Percentiles rank a stretch among this genome's conserved stretches.
Evolutionary conservation across 2,888 invertebrate species (phyloP).

Genomic region (Eilema caniola): DNA sequence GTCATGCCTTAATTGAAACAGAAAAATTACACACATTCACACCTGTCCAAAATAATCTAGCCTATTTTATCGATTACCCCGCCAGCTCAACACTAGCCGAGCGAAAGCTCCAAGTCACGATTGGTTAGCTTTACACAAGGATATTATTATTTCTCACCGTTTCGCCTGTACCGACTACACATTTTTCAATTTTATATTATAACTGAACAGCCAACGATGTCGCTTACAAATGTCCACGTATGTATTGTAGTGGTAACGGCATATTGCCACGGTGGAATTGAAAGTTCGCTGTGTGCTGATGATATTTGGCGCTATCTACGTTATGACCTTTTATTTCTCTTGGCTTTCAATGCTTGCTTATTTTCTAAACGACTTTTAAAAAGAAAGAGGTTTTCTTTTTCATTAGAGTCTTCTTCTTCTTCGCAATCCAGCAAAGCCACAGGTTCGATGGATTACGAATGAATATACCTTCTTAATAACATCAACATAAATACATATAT

Average conservation of each 20-base stretch:
- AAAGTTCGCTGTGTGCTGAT: conserved; percentile 5
- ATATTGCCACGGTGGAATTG: conserved; percentile 14
- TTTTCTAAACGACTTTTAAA: too few species aligned
- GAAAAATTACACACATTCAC: background rate
- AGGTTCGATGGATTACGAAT: too few species aligned
- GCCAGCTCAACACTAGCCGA: conserved; percentile 56
- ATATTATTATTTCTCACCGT: conserved; percentile 78
- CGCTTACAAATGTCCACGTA: conserved; percentile 37
- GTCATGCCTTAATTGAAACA: background rate
- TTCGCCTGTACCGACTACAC: conserved; percentile 57
- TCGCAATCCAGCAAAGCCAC: too few species aligned
- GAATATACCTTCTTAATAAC: too few species aligned
- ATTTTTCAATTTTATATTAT: conserved; percentile 64
- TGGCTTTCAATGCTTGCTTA: too few species aligned
- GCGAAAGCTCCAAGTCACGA: conserved; percentile 78
- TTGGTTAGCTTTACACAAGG: conserved; percentile 77
- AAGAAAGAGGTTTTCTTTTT: too few species aligned
- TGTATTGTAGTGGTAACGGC: conserved; percentile 19
- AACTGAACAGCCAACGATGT: conserved; percentile 40
- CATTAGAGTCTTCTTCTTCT: too few species aligned
- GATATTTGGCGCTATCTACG: background rate
- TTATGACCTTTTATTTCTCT: background rate
- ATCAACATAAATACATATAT: too few species aligned
- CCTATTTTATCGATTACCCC: conserved; percentile 13
- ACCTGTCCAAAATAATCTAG: background rate